phyloP scores from a whole-genome alignment of 2,113 vertebrate species.

The Brienomyrus brachyistius region DNA sequence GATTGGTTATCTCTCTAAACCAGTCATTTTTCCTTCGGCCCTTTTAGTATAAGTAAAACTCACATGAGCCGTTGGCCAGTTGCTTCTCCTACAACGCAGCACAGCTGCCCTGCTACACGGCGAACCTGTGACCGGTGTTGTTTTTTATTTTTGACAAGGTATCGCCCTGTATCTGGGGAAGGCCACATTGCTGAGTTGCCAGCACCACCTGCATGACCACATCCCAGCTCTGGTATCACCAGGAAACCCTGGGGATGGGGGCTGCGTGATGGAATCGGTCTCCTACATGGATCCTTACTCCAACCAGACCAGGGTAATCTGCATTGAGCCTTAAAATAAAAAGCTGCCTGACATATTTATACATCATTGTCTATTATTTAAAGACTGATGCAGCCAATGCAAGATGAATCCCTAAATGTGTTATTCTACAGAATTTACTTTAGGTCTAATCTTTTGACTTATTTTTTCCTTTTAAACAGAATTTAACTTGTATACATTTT shows the following conservation, averaged over 20 bases:
- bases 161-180: constrained; percentile 84
- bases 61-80: not conserved
- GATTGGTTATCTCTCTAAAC: not conserved
- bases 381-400: not conserved
- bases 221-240: constrained; percentile 72
- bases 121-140: not conserved
- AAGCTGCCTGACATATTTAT: not conserved
- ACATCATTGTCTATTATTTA: not conserved
- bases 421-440: not conserved
- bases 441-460: not conserved
- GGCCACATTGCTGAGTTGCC: constrained; percentile 81
- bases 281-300: constrained; percentile 79
- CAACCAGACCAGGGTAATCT: constrained; percentile 72
- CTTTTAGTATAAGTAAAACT: not conserved
- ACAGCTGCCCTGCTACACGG: not conserved
- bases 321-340: not conserved
- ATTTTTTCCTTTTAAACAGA: not conserved
- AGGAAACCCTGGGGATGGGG: constrained; percentile 61
- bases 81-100: not conserved
- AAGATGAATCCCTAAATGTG: not conserved
- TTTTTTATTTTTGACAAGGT: constrained; percentile 53
- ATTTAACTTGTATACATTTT: not conserved
- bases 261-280: constrained; percentile 68
- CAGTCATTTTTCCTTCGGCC: not conserved
- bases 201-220: constrained; percentile 77